Evolutionary conservation across 2,797 vertebrate species (phyloP).

Genomic region (Pampus argenteus): DNA sequence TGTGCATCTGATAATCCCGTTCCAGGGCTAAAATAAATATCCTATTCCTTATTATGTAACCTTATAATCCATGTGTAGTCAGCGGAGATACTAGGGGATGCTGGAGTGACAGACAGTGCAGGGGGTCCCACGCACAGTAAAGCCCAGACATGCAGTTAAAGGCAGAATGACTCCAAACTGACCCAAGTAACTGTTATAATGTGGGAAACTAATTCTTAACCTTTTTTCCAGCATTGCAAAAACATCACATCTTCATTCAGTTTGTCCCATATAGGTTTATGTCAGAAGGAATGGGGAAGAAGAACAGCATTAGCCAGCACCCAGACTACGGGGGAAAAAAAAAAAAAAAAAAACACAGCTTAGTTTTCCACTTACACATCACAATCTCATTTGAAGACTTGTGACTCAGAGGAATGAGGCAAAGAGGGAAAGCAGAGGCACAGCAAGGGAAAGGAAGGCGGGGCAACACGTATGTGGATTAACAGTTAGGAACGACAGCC

Average conservation of each 20-base stretch:
- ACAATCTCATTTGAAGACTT: conserved; percentile 63
- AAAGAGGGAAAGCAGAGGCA: conserved; percentile 25
- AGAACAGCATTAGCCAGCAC: neutral
- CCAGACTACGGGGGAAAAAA: conserved; percentile 1
- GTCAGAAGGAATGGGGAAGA: conserved; percentile 20
- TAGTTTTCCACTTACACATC: conserved; percentile 49
- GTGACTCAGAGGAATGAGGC: conserved; percentile 68
- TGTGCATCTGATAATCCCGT: conserved; percentile 69
- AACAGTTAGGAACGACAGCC: conserved; percentile 15
- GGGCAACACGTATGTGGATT: conserved; percentile 12
- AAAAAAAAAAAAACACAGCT: conserved; percentile 37
- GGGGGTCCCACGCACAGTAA: conserved; percentile 9
- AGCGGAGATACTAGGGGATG: conserved; percentile 19
- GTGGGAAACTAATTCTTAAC: no score
- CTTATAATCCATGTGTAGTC: conserved; percentile 76
- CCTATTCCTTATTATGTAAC: conserved; percentile 79
- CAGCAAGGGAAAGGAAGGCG: conserved; percentile 17
- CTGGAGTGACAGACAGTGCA: conserved; percentile 21
- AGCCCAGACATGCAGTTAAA: neutral
- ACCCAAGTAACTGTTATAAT: neutral
- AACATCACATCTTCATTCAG: neutral
- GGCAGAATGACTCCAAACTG: neutral
- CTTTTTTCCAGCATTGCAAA: neutral
- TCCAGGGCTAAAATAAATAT: conserved; percentile 74
- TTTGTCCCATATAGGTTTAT: neutral